Evolutionary conservation across 2,797 vertebrate species (phyloP).

Genomic region (Ctenopoma kingsleyae): DNA sequence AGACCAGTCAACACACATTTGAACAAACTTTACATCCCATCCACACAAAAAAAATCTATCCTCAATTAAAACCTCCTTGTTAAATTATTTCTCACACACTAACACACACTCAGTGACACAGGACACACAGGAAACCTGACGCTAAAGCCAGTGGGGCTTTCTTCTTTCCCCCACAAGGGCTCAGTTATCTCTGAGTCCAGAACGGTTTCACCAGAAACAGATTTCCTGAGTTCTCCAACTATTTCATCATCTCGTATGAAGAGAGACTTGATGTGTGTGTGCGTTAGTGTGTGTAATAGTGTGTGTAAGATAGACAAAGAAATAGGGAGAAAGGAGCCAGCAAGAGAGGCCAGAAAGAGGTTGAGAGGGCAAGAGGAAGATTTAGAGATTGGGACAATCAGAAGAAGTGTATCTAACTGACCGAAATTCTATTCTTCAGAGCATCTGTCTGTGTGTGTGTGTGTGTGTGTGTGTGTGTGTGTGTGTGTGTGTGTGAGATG

Average conservation of each 20-base stretch:
- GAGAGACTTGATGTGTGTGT: constrained; percentile 51
- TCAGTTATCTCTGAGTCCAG: constrained; percentile 81
- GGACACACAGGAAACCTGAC: constrained; percentile 63
- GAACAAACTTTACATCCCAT: constrained; percentile 30
- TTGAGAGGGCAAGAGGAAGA: constrained; percentile 53
- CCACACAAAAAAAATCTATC: constrained; percentile 17
- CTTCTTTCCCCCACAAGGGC: constrained; percentile 69
- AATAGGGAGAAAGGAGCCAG: neutral
- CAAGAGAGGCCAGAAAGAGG: constrained; percentile 41
- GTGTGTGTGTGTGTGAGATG: constrained; percentile 29
- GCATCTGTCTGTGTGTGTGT: neutral
- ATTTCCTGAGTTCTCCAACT: constrained; percentile 87
- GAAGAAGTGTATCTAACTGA: constrained; percentile 44
- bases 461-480: constrained; percentile 7
- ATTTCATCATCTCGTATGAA: constrained; percentile 85
- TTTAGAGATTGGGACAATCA: constrained; percentile 58
- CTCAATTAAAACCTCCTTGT: constrained; percentile 43
- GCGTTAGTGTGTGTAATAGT: constrained; percentile 19
- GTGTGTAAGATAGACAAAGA: neutral
- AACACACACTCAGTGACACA: constrained; percentile 25
- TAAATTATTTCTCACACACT: constrained; percentile 1
- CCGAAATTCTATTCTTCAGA: constrained; percentile 18
- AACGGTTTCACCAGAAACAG: constrained; percentile 81
- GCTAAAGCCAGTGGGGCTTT: constrained; percentile 69
- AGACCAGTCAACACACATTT: neutral